Base-by-base conservation (phyloP, 2,888 invertebrate species). In the Heliconius hortense region DNA sequence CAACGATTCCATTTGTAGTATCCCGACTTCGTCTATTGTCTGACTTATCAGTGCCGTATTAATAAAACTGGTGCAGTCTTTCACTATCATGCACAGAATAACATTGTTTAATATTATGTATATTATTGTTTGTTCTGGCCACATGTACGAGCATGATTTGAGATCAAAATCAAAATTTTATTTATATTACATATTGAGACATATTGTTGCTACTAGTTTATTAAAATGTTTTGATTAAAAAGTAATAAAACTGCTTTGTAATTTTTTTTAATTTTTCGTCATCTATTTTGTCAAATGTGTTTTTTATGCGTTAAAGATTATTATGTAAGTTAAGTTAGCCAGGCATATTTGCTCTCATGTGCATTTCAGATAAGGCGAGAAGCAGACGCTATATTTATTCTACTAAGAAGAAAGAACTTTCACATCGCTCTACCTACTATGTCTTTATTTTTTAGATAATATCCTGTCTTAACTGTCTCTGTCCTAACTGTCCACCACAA, bases 1-100 rank as follows among this genome's bases (percentile, higher is more conserved):
- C 90, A 87, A 84, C 87, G 91, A 88, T 89, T 88, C 89, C 89
- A 90, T 90, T 90, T 90, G 91, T 91, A 89, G 89, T 87, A 82
- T 78, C 76, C 84, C 84, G 83, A 83, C 81, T 84, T 82, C 77
- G 82, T 84, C 83, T 87, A 88, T 90, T 89, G 88, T 90, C 82
- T 86, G 82, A 84, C 84, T 84, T 89, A 87, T 87, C 84, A 82
- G 81, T 79, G 82, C 78, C 78, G 84, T 84, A 85, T 87, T 86
- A 86, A 84, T 60, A 7, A 56, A 56, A 84, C 74, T 75, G 76
- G 76, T 76, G 72, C 74, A 73, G 62, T 71, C 59, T 64, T 43
- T 76, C 72, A 74, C 72, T 72, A 80, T 81, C 82, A 82, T 81
- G 80, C 72, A 72, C 26, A 56, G 53, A 74, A 74, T 79, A 79